Base-by-base conservation (phyloP, 2,888 invertebrate genomes). In the Drosophila nr. perissopoda region DNA sequence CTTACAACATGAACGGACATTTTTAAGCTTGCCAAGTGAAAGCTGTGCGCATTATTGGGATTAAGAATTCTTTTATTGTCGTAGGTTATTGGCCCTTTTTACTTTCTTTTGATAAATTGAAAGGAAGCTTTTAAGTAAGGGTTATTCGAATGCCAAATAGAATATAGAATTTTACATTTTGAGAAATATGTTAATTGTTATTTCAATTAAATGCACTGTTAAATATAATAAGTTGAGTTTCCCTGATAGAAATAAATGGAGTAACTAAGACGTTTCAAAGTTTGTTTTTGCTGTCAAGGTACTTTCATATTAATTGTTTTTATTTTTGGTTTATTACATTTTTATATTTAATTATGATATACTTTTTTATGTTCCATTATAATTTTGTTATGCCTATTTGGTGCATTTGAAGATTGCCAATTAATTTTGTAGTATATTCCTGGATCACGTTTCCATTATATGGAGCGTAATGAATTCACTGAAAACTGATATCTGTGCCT, bases 401-500 rank as follows among this genome's bases (percentile, higher is more conserved):
- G 21, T 54, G 16, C 31, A 61, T 54, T 52, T 34, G 29, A 31
- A 29, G 54, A 61, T 58, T 38, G 16, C 2, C 18, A 16, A 46
- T 65, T 65, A 34, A 21, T 54, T 58, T 68, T 29, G 6, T n/a
- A 25, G 36, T 48, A n/a, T 54, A 58, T 42, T 33, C 34, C 34
- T 48, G 10, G 25, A 48, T 60, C 40, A 36, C 31, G 27, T 38
- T 16, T 31, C 8, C 18, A 33, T 51, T 33, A 27, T 10, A 36
- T 8, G 13, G 27, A 21, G 27, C 36, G 52, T 40, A 25, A 60
- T 31, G 33, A 1, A 1, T 18, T 10, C 29, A 36, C 3, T 61
- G 60, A 36, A 36, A 64, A 67, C 61, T 27, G 58, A 76, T 70
- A 79, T 54, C 8, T n/a, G 18, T 8, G 16, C 0, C 25, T 25